Percentiles rank a stretch among this genome's conserved stretches.
phyloP scores from a whole-genome alignment of 2,113 vertebrate species.

The Apaloderma vittatum region DNA sequence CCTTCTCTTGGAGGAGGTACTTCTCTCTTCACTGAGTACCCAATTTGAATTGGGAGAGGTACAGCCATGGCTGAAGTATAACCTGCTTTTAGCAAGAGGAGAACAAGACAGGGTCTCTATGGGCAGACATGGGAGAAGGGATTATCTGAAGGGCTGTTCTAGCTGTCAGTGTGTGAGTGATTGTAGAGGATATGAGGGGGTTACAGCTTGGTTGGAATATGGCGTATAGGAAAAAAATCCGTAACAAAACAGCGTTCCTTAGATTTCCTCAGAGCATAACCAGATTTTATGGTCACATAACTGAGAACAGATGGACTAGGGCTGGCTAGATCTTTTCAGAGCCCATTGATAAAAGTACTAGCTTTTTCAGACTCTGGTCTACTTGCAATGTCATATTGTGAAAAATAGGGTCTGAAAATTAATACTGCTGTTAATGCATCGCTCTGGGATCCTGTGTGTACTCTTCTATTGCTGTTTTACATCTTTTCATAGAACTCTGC shows the following conservation, averaged over 20 bases:
- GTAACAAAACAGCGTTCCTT: neutral
- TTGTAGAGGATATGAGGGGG: neutral
- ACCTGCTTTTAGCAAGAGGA: neutral
- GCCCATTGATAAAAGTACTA: neutral
- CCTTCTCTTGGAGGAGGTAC: no score
- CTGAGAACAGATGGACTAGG: neutral
- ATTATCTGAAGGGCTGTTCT: neutral
- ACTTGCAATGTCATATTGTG: neutral
- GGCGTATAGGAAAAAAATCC: neutral
- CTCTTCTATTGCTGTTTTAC: neutral
- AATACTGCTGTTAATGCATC: neutral
- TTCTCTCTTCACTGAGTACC: no score
- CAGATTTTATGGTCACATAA: neutral
- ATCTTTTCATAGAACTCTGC: neutral
- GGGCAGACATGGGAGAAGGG: neutral
- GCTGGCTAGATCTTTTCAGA: neutral
- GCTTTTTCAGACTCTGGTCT: neutral
- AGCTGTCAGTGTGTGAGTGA: neutral
- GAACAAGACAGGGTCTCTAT: neutral
- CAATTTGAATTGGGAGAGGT: no score
- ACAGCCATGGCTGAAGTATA: neutral
- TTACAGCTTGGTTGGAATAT: neutral
- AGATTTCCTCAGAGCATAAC: neutral
- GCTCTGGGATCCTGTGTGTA: neutral
- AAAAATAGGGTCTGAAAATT: neutral